Base-by-base conservation (phyloP, 2,888 invertebrate species). In the Graphium colonna region DNA sequence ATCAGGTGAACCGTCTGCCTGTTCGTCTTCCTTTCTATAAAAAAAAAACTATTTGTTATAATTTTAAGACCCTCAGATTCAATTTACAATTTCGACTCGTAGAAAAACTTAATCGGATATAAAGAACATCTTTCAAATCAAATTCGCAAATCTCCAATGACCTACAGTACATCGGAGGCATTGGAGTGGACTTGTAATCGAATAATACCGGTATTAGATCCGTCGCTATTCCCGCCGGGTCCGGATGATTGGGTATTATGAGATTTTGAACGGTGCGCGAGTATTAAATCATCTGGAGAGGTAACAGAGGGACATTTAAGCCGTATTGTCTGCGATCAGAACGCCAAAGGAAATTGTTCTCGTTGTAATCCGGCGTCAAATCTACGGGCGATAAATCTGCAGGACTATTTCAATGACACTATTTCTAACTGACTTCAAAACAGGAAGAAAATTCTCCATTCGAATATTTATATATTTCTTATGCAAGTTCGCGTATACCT, bases 201-300 rank as follows among this genome's bases (percentile, higher is more conserved):
- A 66, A 69, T 73, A 65, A 64, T 63, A 50, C 60, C 61, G 57
- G 61, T 56, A 64, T 57, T 13, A 57, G 59, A 60, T 59, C 68
- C 65, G 65, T 58, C 44, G 48, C 44, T 13, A 54, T 47, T 73
- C 75, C 78, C 76, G 46, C 45, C 59, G 74, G 77, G 66, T 65
- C 58, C 68, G 77, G 76, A 82, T 81, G 80, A 86, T 85, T 84
- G 87, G 84, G 83, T 84, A 81, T 86, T 86, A 84, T 76, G 74
- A 82, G 85, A 87, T 86, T 85, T 77, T 67, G 62, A 69, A 60
- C 66, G 66, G 68, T 67, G 54, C 63, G 50, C 48, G 46, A 52
- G 67, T 73, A 81, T 80, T 86, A 83, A 84, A 86, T 85, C 84
- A 80, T 77, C 68, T 58, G 45, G 38, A 52, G 41, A 41, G 8